Evolutionary conservation across 2,113 vertebrate species (phyloP).

Genomic region (Hydropotes inermis): DNA sequence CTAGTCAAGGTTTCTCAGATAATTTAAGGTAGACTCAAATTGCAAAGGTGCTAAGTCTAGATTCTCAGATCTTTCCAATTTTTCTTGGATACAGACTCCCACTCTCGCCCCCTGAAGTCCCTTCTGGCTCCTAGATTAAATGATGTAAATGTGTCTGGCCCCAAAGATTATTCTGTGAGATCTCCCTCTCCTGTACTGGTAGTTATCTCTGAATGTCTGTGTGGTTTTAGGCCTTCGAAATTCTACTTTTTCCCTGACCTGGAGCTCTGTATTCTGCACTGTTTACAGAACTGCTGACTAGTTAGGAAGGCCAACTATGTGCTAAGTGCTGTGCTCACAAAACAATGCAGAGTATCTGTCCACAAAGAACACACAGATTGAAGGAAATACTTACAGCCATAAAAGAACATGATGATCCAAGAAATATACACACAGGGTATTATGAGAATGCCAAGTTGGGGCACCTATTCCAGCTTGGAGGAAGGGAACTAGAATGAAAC

Average conservation of each 20-base stretch:
- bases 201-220: not conserved
- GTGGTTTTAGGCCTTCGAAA: not conserved
- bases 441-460: not conserved
- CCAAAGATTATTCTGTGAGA: not conserved
- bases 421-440: not conserved
- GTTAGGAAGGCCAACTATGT: not conserved
- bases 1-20: not conserved
- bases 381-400: not conserved
- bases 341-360: not conserved
- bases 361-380: not conserved
- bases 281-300: not conserved
- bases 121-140: constrained; percentile 11
- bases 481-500: not conserved
- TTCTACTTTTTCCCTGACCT: not conserved
- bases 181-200: not conserved
- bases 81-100: not conserved
- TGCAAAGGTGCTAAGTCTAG: not conserved
- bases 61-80: not conserved
- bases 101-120: not conserved
- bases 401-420: constrained; percentile 4
- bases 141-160: not conserved
- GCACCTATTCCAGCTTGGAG: not conserved
- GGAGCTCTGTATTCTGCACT: not conserved
- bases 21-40: not conserved
- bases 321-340: not conserved